These are phyloP conservation scores for Anas bernieri DNA, from an alignment of 2,797 vertebrate species.

Conservation along the genomic window DNA sequence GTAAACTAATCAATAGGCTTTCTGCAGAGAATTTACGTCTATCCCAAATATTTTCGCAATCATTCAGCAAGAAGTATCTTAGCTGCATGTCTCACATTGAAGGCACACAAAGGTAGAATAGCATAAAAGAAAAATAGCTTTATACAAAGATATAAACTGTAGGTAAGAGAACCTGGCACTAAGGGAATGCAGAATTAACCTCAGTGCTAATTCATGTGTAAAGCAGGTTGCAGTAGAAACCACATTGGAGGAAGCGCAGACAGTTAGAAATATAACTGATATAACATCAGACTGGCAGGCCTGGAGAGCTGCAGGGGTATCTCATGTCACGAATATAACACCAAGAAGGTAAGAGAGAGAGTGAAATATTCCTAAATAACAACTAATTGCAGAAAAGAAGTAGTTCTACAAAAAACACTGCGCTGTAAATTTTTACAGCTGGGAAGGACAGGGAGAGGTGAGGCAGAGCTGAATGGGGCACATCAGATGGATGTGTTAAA, in stretches of 20 bases:
- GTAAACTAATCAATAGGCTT: background rate
- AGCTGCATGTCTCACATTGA: background rate
- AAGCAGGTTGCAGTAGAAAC: slow-evolving; percentile 9
- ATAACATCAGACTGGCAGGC: background rate
- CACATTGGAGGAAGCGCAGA: background rate
- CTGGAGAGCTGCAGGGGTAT: background rate
- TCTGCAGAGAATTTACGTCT: background rate
- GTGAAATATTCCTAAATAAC: background rate
- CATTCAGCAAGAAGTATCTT: background rate
- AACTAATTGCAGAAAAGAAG: background rate
- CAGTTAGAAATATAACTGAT: background rate
- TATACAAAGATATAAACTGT: background rate
- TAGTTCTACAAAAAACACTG: accelerated
- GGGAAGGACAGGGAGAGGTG: background rate
- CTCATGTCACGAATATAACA: background rate
- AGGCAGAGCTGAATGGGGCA: background rate
- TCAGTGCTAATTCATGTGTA: background rate
- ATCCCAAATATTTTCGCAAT: background rate
- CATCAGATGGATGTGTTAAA: background rate
- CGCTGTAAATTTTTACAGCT: background rate
- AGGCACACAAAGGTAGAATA: background rate
- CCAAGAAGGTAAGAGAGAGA: background rate
- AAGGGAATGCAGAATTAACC: slow-evolving; percentile 13
- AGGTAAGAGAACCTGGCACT: background rate
- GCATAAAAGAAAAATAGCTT: background rate